Evolutionary conservation across 2,113 vertebrate species (phyloP).

Genomic region (Hipposideros armiger): DNA sequence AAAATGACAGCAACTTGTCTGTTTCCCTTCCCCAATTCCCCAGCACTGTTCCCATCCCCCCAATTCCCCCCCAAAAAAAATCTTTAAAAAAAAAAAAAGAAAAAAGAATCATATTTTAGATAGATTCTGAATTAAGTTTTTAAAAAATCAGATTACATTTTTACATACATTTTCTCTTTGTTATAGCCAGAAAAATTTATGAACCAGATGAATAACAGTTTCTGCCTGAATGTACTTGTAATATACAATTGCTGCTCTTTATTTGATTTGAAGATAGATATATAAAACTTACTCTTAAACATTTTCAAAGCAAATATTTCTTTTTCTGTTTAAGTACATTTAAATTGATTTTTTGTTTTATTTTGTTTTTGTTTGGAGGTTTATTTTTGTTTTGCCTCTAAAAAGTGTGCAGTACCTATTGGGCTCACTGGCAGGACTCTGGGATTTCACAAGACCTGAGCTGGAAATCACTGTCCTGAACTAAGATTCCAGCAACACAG

Average conservation of each 20-base stretch:
- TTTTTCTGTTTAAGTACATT: neutral
- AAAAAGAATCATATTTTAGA: slow-evolving; percentile 58
- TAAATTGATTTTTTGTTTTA: neutral
- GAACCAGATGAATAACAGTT: neutral
- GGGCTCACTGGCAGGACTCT: neutral
- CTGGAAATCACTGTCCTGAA: slow-evolving; percentile 72
- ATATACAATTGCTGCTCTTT: neutral
- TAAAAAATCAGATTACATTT: slow-evolving; percentile 43
- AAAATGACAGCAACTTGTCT: too few species aligned
- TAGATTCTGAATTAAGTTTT: slow-evolving; percentile 3
- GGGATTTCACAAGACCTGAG: slow-evolving; percentile 58
- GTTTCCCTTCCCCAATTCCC: too few species aligned
- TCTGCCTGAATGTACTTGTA: slow-evolving; percentile 20
- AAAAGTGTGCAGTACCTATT: neutral
- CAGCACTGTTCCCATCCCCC: too few species aligned
- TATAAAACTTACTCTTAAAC: slow-evolving; percentile 46
- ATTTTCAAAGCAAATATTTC: slow-evolving; percentile 57
- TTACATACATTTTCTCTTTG: slow-evolving; percentile 37
- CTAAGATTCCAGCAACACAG: slow-evolving; percentile 81
- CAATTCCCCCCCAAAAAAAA: too few species aligned
- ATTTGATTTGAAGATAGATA: slow-evolving; percentile 13
- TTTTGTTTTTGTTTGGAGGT: neutral
- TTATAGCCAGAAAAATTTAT: slow-evolving; percentile 20
- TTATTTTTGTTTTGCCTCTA: neutral
- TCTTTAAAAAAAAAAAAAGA: neutral